Evolutionary conservation across 2,113 vertebrate genomes (phyloP).

Genomic region (Podiceps cristatus): DNA sequence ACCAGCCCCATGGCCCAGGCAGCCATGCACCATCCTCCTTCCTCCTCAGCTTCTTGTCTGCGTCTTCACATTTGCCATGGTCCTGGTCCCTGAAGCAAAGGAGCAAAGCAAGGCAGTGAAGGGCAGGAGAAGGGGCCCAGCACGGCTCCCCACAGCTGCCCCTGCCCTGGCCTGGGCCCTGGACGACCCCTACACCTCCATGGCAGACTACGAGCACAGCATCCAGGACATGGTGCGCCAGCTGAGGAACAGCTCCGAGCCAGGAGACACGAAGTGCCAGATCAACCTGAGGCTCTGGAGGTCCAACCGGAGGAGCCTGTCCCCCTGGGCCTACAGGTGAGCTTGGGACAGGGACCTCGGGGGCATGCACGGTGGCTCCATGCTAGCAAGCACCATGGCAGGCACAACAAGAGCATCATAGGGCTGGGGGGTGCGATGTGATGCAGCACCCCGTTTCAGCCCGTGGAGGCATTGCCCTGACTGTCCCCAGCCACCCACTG

Average conservation of each 20-base stretch:
- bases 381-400: rapidly evolving
- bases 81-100: slow-evolving; percentile 46
- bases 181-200: slow-evolving; percentile 17
- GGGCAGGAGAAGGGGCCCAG: slow-evolving; percentile 64
- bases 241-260: slow-evolving; percentile 81
- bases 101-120: slow-evolving; percentile 64
- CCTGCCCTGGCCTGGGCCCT: slow-evolving; percentile 51
- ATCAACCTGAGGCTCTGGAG: slow-evolving; percentile 86
- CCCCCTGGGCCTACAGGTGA: slow-evolving; percentile 88
- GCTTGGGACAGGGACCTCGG: background rate
- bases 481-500: background rate
- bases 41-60: slow-evolving; percentile 74
- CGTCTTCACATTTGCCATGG: slow-evolving; percentile 69
- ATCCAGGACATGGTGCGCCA: slow-evolving; percentile 85
- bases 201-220: slow-evolving; percentile 83
- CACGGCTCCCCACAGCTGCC: slow-evolving; percentile 30
- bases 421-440: rapidly evolving
- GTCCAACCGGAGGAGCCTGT: slow-evolving; percentile 84
- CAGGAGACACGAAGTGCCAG: slow-evolving; percentile 78
- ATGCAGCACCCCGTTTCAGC: rapidly evolving
- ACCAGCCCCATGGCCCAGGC: background rate
- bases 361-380: background rate
- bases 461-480: rapidly evolving
- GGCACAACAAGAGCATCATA: rapidly evolving
- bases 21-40: background rate